Conservation (phyloP, 2,888 invertebrate genomes). For the Polietes domitor region DNA sequence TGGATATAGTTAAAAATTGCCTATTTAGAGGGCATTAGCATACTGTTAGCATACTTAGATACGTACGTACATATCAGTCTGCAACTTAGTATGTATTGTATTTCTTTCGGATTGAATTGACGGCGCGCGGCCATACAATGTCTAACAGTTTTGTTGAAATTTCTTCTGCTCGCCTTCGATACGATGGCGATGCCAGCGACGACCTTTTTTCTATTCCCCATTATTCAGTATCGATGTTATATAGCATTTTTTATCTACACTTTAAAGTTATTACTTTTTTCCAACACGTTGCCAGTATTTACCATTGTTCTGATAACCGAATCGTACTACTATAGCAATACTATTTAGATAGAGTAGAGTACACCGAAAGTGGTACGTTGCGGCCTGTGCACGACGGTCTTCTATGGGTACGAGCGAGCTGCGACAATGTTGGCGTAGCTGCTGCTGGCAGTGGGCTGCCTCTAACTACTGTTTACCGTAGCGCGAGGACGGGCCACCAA, state of each 20-base stretch:
- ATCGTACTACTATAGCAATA: not conserved
- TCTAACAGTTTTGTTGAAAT: too few relatives aligned
- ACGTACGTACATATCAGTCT: too few relatives aligned
- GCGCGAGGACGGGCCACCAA: conserved; percentile 35
- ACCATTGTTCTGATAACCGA: conserved; percentile 40
- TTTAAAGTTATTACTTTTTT: not conserved
- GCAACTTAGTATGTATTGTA: too few relatives aligned
- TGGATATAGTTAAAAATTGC: too few relatives aligned
- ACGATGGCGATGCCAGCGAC: too few relatives aligned
- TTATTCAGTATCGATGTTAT: not conserved
- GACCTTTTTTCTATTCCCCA: too few relatives aligned
- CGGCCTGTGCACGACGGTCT: not conserved
- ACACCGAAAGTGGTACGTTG: not conserved
- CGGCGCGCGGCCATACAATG: too few relatives aligned
- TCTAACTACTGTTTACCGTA: conserved; percentile 63
- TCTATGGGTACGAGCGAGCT: not conserved
- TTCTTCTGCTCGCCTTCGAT: too few relatives aligned
- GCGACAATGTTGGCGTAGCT: conserved; percentile 28
- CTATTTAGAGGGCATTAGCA: too few relatives aligned
- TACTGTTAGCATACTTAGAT: too few relatives aligned
- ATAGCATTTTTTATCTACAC: not conserved
- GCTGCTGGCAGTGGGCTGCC: conserved; percentile 38
- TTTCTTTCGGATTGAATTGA: too few relatives aligned
- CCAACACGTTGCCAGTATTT: conserved; percentile 41
- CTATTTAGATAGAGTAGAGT: not conserved